phyloP scores from a whole-genome alignment of 1,140 invertebrate genomes.

The Pseudomyrmex pallidus region DNA sequence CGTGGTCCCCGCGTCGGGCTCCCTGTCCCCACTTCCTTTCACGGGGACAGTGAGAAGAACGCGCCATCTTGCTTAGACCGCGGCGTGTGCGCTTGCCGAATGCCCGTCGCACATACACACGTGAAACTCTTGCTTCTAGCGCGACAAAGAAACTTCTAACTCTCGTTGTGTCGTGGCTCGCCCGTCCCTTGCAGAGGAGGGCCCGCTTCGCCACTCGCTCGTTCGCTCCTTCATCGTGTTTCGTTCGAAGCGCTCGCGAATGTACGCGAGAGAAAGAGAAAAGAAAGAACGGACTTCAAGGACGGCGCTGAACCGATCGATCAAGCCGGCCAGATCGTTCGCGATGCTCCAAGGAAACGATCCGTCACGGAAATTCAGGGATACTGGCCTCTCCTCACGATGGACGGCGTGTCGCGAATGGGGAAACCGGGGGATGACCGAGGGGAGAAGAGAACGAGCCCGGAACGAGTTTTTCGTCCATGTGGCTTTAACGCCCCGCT shows the following conservation, averaged over 20 bases:
- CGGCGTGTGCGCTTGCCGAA: slow-evolving; percentile 65
- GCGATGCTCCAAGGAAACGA: slow-evolving; percentile 63
- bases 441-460: background rate
- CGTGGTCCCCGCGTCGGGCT: slow-evolving; percentile 42
- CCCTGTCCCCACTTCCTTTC: slow-evolving; percentile 60
- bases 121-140: slow-evolving; percentile 51
- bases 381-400: slow-evolving; percentile 27
- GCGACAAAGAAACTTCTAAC: slow-evolving; percentile 81
- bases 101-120: slow-evolving; percentile 43
- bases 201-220: slow-evolving; percentile 30
- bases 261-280: slow-evolving; percentile 35
- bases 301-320: slow-evolving; percentile 75
- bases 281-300: slow-evolving; percentile 79
- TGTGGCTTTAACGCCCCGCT: slow-evolving; percentile 31
- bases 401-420: slow-evolving; percentile 1
- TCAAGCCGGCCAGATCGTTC: slow-evolving; percentile 68
- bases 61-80: slow-evolving; percentile 69
- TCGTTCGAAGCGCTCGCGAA: slow-evolving; percentile 16
- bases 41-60: slow-evolving; percentile 60
- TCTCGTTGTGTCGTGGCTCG: slow-evolving; percentile 76
- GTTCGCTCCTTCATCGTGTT: slow-evolving; percentile 37
- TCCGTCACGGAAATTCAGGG: slow-evolving; percentile 55
- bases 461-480: slow-evolving; percentile 19
- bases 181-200: slow-evolving; percentile 68
- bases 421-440: background rate